Percentiles rank a stretch among this genome's conserved stretches.
phyloP scores from a whole-genome alignment of 2,888 invertebrate genomes.

The Uloborus plumipes region DNA sequence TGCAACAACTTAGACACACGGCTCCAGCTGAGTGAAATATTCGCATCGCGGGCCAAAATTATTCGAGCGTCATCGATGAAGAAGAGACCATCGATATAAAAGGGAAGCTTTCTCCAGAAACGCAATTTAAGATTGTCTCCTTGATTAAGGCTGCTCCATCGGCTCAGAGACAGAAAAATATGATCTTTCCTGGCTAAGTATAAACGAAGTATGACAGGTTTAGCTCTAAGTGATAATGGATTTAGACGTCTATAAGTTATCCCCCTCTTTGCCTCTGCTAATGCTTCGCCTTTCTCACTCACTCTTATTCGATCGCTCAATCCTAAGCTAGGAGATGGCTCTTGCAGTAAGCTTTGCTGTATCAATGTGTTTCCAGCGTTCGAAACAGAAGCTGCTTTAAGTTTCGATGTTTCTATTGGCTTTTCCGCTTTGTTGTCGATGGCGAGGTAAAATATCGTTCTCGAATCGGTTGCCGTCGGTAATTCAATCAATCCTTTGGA shows the following conservation, averaged over 20 bases:
- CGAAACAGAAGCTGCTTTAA: no score
- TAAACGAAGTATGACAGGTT: slow-evolving; percentile 63
- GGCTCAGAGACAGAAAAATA: slow-evolving; percentile 48
- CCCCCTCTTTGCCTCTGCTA: slow-evolving; percentile 18
- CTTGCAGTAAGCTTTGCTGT: no score
- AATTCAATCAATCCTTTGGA: no score
- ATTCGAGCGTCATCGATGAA: slow-evolving; percentile 11
- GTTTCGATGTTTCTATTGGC: no score
- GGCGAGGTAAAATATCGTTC: no score
- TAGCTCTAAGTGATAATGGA: slow-evolving; percentile 60
- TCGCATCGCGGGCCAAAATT: neutral
- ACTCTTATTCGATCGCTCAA: neutral
- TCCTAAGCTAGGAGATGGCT: no score
- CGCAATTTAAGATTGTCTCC: slow-evolving; percentile 61
- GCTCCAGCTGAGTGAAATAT: no score
- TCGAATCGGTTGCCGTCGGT: no score
- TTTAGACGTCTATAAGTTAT: slow-evolving; percentile 62
- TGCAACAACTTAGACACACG: no score
- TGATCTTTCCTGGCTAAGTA: slow-evolving; percentile 37
- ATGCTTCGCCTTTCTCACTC: slow-evolving; percentile 19
- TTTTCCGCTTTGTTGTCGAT: no score
- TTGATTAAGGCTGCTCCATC: slow-evolving; percentile 46
- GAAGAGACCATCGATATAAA: slow-evolving; percentile 4
- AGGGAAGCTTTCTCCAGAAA: slow-evolving; percentile 11
- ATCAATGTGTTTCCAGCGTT: no score